These are phyloP conservation scores for Cydia amplana DNA, from an alignment of 1,140 invertebrate species.

Conservation along the genomic window DNA sequence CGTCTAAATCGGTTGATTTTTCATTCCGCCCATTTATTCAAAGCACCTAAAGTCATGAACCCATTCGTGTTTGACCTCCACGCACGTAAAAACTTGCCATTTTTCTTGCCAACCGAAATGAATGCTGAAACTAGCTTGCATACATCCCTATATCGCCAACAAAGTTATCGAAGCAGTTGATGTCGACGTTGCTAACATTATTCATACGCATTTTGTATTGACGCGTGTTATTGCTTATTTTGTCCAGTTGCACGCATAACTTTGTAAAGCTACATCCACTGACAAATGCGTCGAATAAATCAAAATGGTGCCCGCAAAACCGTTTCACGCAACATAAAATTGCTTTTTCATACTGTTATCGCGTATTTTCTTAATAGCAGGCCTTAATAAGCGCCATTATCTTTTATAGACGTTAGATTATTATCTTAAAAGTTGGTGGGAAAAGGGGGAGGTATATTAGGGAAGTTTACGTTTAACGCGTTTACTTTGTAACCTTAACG, in stretches of 20 bases:
- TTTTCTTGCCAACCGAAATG: not conserved
- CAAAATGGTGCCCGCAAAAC: conserved; percentile 50
- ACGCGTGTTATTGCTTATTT: not conserved
- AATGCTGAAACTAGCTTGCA: conserved; percentile 7
- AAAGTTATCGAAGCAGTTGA: not conserved
- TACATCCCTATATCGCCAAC: not conserved
- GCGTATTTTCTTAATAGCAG: conserved; percentile 33
- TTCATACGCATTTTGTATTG: not conserved
- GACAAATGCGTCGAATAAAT: conserved; percentile 66
- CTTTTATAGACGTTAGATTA: conserved; percentile 23
- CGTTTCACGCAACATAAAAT: conserved; percentile 56
- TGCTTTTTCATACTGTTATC: conserved; percentile 40
- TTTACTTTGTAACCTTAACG: no score
- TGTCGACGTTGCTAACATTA: not conserved
- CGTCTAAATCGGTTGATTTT: not conserved
- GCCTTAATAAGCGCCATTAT: conserved; percentile 21
- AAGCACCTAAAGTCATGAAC: conserved; percentile 2
- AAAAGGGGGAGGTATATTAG: conserved; percentile 6
- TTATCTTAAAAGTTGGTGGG: conserved; percentile 6
- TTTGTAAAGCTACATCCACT: conserved; percentile 45
- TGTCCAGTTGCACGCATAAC: conserved; percentile 51
- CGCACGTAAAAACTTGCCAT: not conserved
- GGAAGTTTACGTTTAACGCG: conserved; percentile 5
- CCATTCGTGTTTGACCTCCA: not conserved
- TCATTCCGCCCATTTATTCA: not conserved